Conservation (phyloP, 2,797 vertebrate genomes). For the Myotis myotis region DNA sequence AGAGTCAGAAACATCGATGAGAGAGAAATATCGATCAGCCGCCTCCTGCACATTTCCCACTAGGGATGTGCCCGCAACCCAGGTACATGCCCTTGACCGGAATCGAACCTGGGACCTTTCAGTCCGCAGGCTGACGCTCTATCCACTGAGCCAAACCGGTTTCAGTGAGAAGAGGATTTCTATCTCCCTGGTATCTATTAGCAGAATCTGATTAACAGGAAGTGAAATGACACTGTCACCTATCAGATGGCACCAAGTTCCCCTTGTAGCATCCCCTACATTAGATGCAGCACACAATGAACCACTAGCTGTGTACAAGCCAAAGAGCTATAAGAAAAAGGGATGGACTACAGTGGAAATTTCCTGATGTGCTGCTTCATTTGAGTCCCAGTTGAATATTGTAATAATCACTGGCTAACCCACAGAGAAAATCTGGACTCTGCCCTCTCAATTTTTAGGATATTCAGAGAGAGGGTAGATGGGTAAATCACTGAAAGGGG, state of each 20-base stretch:
- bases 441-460: not conserved
- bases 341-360: not conserved
- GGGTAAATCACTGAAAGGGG: not conserved
- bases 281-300: not conserved
- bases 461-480: not conserved
- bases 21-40: too few relatives aligned
- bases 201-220: not conserved
- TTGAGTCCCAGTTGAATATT: not conserved
- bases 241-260: not conserved
- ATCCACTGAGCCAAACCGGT: too few relatives aligned
- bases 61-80: too few relatives aligned
- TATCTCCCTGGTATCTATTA: not conserved
- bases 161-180: slow-evolving; percentile 27
- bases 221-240: not conserved
- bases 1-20: too few relatives aligned
- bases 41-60: too few relatives aligned
- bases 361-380: not conserved
- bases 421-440: not conserved
- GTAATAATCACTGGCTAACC: not conserved
- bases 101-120: too few relatives aligned
- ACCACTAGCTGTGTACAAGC: not conserved
- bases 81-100: too few relatives aligned
- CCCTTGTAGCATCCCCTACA: not conserved
- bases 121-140: too few relatives aligned
- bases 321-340: not conserved